Base-by-base conservation (phyloP, 2,113 vertebrate species). In the Laticauda laticaudata region DNA sequence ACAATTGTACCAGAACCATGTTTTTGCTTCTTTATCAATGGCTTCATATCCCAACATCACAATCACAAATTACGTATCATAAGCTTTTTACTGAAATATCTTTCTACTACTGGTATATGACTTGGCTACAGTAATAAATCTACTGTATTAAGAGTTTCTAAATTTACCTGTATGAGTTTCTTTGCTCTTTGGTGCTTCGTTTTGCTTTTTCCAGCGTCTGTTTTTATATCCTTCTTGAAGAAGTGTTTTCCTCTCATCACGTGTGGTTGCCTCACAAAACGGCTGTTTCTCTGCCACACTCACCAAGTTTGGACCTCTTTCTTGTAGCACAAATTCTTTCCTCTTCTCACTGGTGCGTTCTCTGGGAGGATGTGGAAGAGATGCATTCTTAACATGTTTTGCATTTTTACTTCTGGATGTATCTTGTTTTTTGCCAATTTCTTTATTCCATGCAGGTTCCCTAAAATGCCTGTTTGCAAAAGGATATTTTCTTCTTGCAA, bases 91-190 rank as follows among this genome's bases (percentile, higher is more conserved):
- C 18, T 43, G 43, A 81, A 81, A 20, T 3, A 81, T 43, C 34
- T 81, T 81, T 81, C 75, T 43, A 9, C 34, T 43, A 53, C 51
- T 12, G 11, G 51, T 53, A 21, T 81, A 81, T 81, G 34, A 81
- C 75, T 43, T 81, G 18, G 75, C 7, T 81, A 81, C 34, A 81
- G 2, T 81, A 81, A 81, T 81, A 81, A 43, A 39, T 43, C 34
- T 81, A 20, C 18, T 43, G 7, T 10, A 43, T 43, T 10, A 81
- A 81, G 75, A 21, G 34, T 34, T 45, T 92, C 51, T 34, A 90
- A 92, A 20, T 95, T 96, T 94, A 99, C 99, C 99, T 96, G 99
- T 99, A 93, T 99, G 99, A 0, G 99, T 99, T 97, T 99, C 99
- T 94, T 99, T 99, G 97, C 98, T 99, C 97, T 99, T 98, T 89